Evolutionary conservation across 2,888 invertebrate species (phyloP), one percentile per base, ranked within the genome.

Genomic region (Parapristionchus giblindavisi): DNA sequence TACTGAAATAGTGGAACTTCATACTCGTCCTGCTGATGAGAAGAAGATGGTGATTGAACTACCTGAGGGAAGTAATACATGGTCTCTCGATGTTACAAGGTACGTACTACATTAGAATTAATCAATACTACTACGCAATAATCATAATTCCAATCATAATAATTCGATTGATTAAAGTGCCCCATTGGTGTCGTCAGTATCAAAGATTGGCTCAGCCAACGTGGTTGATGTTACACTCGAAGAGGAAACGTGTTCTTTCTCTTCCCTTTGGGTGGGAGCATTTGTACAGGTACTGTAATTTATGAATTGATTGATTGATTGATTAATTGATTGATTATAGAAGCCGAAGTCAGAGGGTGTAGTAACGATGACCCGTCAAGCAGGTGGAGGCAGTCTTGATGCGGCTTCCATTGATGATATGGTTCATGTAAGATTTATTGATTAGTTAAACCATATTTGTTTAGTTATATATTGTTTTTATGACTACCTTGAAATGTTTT

Each of bases 161-260:
- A 8, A 14, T 17, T 17, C 21, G 17, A 4, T n/a, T 29, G 21
- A 27, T 34, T 81, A 32, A 72, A 83, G 83, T 34, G 79, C 80
- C 8, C 86, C 86, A 4, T 60, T 85, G 6, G 75, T 86, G 2
- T 75, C 83, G 1, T 78, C 83, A 1, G 81, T 85, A 21, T 81
- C 79, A 43, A 84, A 83, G 71, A 78, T 86, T 17, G 86, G 86
- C 21, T 77, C 78, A 17, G 76, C 79, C 0, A 84, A 83, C 51
- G 81, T 85, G 11, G 74, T 85, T 14, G 86, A 86, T 70, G 80
- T 82, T 36, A 81, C 80, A 2, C 76, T 79, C 5, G 78, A 77
- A 66, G 86, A 86, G 75, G 85, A 86, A 54, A 77, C 76, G 8
- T 86, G 86, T 66, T 76, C 82, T 27, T 75, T 81, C 40, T 80